phyloP scores from a whole-genome alignment of 2,113 vertebrate species.

The Sigmodon hispidus region DNA sequence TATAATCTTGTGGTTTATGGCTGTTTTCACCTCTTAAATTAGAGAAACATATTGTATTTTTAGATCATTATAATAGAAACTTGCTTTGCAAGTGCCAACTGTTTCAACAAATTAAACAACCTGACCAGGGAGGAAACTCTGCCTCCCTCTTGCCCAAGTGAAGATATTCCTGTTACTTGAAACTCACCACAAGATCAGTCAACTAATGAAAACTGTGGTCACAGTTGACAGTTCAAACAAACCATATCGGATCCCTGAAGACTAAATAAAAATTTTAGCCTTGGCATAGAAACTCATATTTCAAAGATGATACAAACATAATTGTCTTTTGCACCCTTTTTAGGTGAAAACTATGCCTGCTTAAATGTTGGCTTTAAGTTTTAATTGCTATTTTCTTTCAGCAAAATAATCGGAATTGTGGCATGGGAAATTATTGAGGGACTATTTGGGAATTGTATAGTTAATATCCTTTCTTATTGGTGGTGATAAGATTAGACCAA shows the following conservation, averaged over 20 bases:
- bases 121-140: slow-evolving; percentile 9
- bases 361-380: slow-evolving; percentile 29
- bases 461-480: slow-evolving; percentile 51
- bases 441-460: slow-evolving; percentile 31
- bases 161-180: slow-evolving; percentile 69
- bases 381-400: slow-evolving; percentile 52
- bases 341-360: background rate
- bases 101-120: slow-evolving; percentile 79
- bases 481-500: slow-evolving; percentile 53
- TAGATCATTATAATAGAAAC: slow-evolving; percentile 79
- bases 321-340: background rate
- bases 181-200: background rate
- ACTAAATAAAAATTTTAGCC: background rate
- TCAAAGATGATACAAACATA: slow-evolving; percentile 11
- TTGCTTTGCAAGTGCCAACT: slow-evolving; percentile 74
- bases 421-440: background rate
- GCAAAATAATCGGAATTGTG: slow-evolving; percentile 27
- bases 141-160: slow-evolving; percentile 49
- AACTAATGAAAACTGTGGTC: slow-evolving; percentile 43
- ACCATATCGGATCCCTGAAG: background rate
- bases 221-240: slow-evolving; percentile 47
- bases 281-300: slow-evolving; percentile 12
- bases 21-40: slow-evolving; percentile 63
- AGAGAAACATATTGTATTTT: slow-evolving; percentile 54
- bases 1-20: slow-evolving; percentile 69